Conservation (phyloP, 2,888 invertebrate species). For the Ditylenchus weischeri region DNA sequence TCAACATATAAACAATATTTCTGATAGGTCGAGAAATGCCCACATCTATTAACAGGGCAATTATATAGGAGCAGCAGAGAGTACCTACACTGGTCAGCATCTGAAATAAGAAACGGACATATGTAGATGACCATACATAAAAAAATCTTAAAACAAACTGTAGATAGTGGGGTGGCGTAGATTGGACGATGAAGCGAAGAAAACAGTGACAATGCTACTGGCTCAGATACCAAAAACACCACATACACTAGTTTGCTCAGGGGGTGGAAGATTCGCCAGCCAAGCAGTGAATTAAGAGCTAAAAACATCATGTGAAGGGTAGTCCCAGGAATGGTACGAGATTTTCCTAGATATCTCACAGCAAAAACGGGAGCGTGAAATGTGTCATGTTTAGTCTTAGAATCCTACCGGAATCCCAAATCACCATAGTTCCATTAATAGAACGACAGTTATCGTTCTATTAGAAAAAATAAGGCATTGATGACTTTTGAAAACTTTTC, state of each 20-base stretch:
- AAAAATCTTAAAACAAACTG: conserved; percentile 35
- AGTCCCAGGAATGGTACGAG: not conserved
- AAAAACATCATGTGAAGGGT: too few species aligned
- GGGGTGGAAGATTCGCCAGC: conserved; percentile 53
- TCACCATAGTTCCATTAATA: too few species aligned
- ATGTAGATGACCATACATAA: too few species aligned
- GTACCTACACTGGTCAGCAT: conserved; percentile 48
- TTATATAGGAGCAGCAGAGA: conserved; percentile 40
- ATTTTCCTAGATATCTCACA: too few species aligned
- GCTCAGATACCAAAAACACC: conserved; percentile 49
- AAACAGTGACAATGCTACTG: conserved; percentile 54
- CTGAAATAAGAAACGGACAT: conserved; percentile 26
- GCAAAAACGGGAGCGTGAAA: too few species aligned
- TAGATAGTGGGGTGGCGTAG: conserved; percentile 52
- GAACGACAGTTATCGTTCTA: too few species aligned
- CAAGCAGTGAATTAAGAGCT: conserved; percentile 40
- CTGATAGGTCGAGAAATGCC: conserved; percentile 46
- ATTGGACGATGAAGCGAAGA: conserved; percentile 56
- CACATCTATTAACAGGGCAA: conserved; percentile 48
- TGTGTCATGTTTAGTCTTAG: too few species aligned
- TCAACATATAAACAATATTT: conserved; percentile 3
- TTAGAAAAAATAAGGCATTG: too few species aligned
- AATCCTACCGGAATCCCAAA: too few species aligned
- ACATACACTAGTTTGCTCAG: conserved; percentile 46
- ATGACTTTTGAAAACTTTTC: too few species aligned